Evolutionary conservation across 2,888 invertebrate species (phyloP).

Genomic region (Apamea anceps): DNA sequence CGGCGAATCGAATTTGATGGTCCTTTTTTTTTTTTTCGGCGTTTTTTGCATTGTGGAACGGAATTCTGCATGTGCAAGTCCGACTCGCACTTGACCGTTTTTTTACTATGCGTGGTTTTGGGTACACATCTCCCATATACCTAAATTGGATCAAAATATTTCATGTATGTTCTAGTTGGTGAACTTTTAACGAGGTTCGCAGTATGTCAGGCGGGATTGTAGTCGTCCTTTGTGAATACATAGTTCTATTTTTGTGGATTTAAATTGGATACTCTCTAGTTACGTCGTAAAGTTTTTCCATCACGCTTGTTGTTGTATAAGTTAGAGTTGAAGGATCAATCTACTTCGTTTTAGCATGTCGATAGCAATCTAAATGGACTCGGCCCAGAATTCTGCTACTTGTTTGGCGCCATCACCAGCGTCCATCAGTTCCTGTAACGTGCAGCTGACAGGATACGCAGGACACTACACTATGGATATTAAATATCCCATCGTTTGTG

Average conservation of each 20-base stretch:
- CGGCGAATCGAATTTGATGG: too few relatives aligned
- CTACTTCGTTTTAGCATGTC: too few relatives aligned
- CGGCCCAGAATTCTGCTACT: too few relatives aligned
- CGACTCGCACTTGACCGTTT: not conserved
- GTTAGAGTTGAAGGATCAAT: not conserved
- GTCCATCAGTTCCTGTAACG: too few relatives aligned
- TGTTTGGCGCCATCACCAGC: too few relatives aligned
- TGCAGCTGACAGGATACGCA: too few relatives aligned
- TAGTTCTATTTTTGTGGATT: slow-evolving; percentile 33
- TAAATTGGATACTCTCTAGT: slow-evolving; percentile 29
- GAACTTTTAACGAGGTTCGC: slow-evolving; percentile 48
- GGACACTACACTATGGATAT: too few relatives aligned
- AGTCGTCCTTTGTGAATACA: slow-evolving; percentile 26
- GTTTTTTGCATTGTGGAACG: too few relatives aligned
- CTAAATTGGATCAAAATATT: slow-evolving; percentile 52
- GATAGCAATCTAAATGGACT: too few relatives aligned
- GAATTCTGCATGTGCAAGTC: not conserved
- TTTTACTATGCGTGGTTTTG: not conserved
- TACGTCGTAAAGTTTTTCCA: not conserved
- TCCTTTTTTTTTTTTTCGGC: too few relatives aligned
- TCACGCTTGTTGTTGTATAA: not conserved
- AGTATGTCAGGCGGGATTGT: slow-evolving; percentile 22
- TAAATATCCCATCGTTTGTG: too few relatives aligned
- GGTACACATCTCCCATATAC: slow-evolving; percentile 1
- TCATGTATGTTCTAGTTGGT: slow-evolving; percentile 36